Evolutionary conservation across 2,113 vertebrate species (phyloP), one percentile per base, ranked within the genome.

Genomic region (Etheostoma spectabile): DNA sequence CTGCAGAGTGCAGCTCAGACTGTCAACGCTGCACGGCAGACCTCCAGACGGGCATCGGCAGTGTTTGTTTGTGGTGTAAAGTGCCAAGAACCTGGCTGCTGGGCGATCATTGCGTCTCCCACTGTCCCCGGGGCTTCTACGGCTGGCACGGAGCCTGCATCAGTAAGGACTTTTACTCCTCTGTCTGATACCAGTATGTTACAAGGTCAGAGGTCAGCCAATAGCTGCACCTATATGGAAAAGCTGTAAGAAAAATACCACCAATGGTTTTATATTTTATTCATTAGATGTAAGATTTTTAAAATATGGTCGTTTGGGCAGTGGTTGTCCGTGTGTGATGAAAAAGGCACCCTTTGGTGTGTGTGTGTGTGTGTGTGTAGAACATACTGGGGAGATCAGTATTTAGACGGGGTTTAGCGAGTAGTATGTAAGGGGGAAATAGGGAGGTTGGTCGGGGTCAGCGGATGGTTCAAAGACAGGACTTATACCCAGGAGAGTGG

Each of bases 51-150:
- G 85, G 91, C 65, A 55, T 88, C 0, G 95, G 97, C 69, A 97
- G 96, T 2, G 2, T 97, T 5, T 99, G 98, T 61, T 93, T 99
- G 33, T 86, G 79, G 93, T 99, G 98, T 75, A 95, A 94, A 80
- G 90, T 80, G 0, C 4, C 80, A 14, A 92, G 84, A 4, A 88
- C 93, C 77, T 84, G 96, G 86, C 93, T 99, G 19, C 94, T 97
- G 24, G 95, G 93, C 8, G 97, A 98, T 61, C 95, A 1, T 93
- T 99, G 98, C n/a, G 49, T 96, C 30, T 81, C 95, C 0, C 51
- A 35, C 2, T 99, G 98, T 48, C 97, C 96, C 0, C 6, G 0
- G 0, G 96, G 95, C 12, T 90, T 93, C 92, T 96, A 95, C 0
- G 5, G 38, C 0, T 77, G 91, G 21, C 89, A 75, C 0, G 94